Percentiles rank a stretch among this genome's conserved stretches.
Conservation (phyloP, 2,797 vertebrate genomes). For the Ptychobarbus kaznakovi region DNA sequence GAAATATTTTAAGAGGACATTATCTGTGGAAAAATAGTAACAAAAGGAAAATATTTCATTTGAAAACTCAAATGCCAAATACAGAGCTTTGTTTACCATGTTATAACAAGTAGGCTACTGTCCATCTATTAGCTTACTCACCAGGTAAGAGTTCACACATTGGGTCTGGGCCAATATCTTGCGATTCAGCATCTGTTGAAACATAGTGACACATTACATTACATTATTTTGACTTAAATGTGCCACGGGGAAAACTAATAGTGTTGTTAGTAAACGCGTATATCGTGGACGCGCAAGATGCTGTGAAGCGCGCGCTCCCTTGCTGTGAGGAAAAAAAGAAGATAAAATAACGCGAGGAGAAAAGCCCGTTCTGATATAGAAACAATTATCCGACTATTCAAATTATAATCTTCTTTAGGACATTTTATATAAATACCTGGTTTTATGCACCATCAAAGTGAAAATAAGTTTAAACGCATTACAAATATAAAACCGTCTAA, state of each 20-base stretch:
- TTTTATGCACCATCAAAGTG: background rate
- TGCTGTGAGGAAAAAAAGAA: background rate
- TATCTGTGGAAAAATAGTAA: background rate
- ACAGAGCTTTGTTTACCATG: background rate
- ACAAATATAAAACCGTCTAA: background rate
- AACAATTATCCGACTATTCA: background rate
- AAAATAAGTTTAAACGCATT: background rate
- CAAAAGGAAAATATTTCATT: background rate
- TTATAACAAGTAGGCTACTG: background rate
- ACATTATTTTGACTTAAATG: background rate
- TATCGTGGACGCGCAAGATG: background rate
- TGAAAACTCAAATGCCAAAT: background rate
- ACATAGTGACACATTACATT: background rate
- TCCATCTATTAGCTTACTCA: background rate
- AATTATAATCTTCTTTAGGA: background rate
- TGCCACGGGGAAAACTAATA: background rate
- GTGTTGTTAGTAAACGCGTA: background rate
- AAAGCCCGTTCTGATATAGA: background rate
- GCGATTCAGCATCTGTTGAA: slow-evolving; percentile 22
- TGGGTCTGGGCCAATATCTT: background rate
- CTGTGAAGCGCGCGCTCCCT: background rate
- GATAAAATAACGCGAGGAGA: background rate
- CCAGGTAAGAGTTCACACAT: slow-evolving; percentile 18
- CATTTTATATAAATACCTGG: background rate
- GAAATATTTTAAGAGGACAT: background rate